Base-by-base conservation (phyloP, 2,113 vertebrate species). In the Manacus vitellinus region DNA sequence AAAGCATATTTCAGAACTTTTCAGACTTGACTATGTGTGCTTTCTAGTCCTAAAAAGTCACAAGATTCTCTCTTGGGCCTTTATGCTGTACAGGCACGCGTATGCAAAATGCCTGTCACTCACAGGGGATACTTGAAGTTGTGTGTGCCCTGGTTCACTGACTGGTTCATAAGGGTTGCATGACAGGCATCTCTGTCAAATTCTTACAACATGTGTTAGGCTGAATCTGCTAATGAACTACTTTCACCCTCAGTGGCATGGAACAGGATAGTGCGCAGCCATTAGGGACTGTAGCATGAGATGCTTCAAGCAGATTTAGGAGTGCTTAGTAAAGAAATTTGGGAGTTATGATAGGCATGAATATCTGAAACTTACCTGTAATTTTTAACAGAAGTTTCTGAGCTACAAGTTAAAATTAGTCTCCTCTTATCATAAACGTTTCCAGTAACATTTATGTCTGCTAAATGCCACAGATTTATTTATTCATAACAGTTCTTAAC, bases 31-130 rank as follows among this genome's bases (percentile, higher is more conserved):
- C 35, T 52, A 49, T 7, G 2, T 12, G 9, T 46, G 13, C 6
- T 67, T 67, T n/a, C 4, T 41, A 31, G 30, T 59, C 0, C 0
- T 24, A 10, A 14, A 4, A 16, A 27, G 14, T 52, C 51, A 52
- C 22, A 37, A 59, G 4, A 12, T 52, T 78, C 23, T 54, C 23
- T 58, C 37, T 59, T 0, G 0, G 16, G 10, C 33, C 35, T 73
- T 80, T 13, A 16, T 46, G 20, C 43, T 82, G 35, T 27, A 47
- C 11, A 37, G 52, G 7, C 37, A 6, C 41, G 33, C 22, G 20
- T 51, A 41, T 2, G 7, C 19, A 68, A n/a, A 46, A 58, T 68
- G 14, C 8, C 21, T 65, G 41, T 51, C 17, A 19, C 41, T 65
- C 21, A 25, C 13, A 70, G 46, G 25, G 56, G 30, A n/a, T 35